phyloP scores from a whole-genome alignment of 2,113 vertebrate species.

The Mirounga angustirostris region DNA sequence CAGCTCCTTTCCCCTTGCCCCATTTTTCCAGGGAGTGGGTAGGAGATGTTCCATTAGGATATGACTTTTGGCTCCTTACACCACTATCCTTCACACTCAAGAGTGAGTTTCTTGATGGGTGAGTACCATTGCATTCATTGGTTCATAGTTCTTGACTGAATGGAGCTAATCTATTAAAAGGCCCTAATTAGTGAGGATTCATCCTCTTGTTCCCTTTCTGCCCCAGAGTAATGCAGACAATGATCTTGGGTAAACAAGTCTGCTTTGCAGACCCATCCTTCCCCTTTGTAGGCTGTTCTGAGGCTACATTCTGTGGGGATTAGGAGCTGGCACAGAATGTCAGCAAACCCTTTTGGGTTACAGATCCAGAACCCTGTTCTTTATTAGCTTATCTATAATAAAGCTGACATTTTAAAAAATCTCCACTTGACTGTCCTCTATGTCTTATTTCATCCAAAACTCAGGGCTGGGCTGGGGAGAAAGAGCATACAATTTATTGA shows the following conservation, averaged over 20 bases:
- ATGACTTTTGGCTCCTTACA: neutral
- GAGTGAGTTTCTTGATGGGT: neutral
- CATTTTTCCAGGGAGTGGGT: neutral
- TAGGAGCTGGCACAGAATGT: neutral
- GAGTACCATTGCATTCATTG: neutral
- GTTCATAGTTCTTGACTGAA: neutral
- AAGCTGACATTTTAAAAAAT: neutral
- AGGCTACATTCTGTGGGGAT: neutral
- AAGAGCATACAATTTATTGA: neutral
- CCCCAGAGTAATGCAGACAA: neutral
- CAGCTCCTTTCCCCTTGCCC: neutral
- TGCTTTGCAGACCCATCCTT: neutral
- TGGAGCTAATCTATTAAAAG: slow-evolving; percentile 6
- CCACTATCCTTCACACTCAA: neutral
- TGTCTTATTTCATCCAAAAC: slow-evolving; percentile 34
- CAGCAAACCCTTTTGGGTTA: neutral
- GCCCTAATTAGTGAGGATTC: neutral
- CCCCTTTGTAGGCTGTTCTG: neutral
- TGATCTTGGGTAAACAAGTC: neutral
- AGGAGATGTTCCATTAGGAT: neutral
- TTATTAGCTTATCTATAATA: slow-evolving; percentile 36
- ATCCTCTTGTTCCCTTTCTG: neutral
- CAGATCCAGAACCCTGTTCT: neutral
- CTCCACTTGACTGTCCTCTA: neutral
- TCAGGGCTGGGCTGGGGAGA: neutral